These are phyloP conservation scores for Grantiella picta DNA, from an alignment of 2,113 vertebrate genomes.

Conservation along the genomic window DNA sequence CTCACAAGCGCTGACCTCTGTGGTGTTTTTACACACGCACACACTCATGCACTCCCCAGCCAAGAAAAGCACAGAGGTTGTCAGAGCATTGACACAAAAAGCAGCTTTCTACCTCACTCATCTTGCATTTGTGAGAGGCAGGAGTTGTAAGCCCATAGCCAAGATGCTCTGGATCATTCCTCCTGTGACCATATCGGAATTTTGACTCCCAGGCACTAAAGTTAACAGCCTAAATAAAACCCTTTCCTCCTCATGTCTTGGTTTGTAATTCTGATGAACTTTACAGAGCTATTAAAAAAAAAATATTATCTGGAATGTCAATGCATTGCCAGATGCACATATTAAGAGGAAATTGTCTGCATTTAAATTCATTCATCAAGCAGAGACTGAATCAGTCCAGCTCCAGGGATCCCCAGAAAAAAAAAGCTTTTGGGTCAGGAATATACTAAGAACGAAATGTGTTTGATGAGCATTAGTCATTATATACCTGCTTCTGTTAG, in stretches of 20 bases:
- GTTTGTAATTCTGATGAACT: neutral
- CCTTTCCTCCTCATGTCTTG: neutral
- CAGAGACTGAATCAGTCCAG: neutral
- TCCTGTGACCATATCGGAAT: neutral
- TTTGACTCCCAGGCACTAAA: neutral
- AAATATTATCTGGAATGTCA: neutral
- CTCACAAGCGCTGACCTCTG: neutral
- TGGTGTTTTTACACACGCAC: neutral
- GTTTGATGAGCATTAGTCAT: neutral
- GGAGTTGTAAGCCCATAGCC: neutral
- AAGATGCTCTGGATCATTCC: neutral
- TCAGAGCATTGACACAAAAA: neutral
- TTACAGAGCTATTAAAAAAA: neutral
- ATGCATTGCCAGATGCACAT: neutral
- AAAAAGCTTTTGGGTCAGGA: neutral
- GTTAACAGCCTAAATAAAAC: neutral
- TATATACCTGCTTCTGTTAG: neutral
- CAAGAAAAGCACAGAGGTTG: neutral
- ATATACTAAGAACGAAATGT: neutral
- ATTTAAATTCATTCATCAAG: neutral
- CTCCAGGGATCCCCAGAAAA: neutral
- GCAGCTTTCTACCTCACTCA: rapidly evolving
- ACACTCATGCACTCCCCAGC: too few relatives aligned
- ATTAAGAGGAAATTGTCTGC: neutral
- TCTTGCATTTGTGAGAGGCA: too few relatives aligned